These are phyloP conservation scores for Tautogolabrus adspersus DNA, from an alignment of 2,113 vertebrate genomes.

Conservation along the genomic window DNA sequence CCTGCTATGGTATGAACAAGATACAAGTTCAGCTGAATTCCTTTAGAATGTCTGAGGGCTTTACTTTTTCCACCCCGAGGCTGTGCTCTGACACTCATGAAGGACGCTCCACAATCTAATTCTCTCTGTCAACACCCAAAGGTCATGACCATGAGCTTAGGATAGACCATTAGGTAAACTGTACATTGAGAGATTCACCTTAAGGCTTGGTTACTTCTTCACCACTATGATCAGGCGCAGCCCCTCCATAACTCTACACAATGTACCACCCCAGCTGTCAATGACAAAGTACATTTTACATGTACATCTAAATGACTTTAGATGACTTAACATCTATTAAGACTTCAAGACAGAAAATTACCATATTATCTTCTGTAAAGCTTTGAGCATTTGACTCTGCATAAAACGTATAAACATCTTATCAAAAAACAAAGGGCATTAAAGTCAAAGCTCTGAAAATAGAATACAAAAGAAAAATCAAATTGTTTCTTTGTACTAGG, in stretches of 20 bases:
- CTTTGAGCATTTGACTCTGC: too few relatives aligned
- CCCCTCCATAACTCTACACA: neutral
- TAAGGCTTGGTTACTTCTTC: neutral
- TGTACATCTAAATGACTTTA: too few relatives aligned
- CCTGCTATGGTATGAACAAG: too few relatives aligned
- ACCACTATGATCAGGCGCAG: neutral
- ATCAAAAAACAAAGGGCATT: neutral
- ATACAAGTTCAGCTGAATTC: too few relatives aligned
- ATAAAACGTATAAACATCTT: neutral
- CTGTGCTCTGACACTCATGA: neutral
- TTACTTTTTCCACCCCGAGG: too few relatives aligned
- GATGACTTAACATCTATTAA: too few relatives aligned
- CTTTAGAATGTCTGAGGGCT: neutral
- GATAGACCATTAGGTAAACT: conserved; percentile 13
- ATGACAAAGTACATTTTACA: neutral
- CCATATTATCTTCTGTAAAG: too few relatives aligned
- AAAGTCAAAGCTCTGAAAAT: neutral
- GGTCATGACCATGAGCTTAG: neutral
- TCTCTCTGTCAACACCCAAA: neutral
- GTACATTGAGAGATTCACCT: conserved; percentile 6
- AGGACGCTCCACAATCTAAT: neutral
- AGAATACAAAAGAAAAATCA: neutral
- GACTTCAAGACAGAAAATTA: neutral
- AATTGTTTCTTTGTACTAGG: neutral
- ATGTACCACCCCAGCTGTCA: neutral